Base-by-base conservation (phyloP, 2,797 vertebrate species). In the Chrysocyon brachyurus region DNA sequence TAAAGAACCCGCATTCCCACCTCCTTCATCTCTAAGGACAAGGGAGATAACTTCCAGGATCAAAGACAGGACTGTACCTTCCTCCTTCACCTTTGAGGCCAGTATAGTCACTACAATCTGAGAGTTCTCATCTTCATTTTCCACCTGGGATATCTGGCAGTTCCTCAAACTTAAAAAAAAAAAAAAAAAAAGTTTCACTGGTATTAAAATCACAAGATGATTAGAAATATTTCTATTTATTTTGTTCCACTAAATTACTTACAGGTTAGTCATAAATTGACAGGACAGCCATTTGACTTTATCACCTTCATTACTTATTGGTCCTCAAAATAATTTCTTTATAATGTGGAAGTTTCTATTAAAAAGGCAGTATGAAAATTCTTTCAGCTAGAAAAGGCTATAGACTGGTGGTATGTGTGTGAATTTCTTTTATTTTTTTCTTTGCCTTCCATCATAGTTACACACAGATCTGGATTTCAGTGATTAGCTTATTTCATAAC, bases 221-320 rank as follows among this genome's bases (percentile, higher is more conserved):
- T 68, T 82, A 72, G 2, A 78, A 72, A 15, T n/a, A 54, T 64
- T 95, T 92, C 7, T 81, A 84, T 87, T 82, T 83, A 64, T 28
- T 70, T 75, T 40, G 77, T 90, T n/a, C 3, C n/a, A 81, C 2
- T 46, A 89, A 87, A 61, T 68, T 56, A 86, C 6, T 40, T 63
- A 19, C 0, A 12, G 63, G 3, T 85, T 64, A 57, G 14, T 56
- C 14, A 79, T 28, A 4, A 59, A 46, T 6, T 82, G 12, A 61
- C 2, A 86, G 4, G n/a, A 2, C 3, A 82, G 15, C 3, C 1
- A 24, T 33, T 87, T 24, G 3, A 68, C 3, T 46, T 78, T 61
- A 78, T 61, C 12, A 0, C 28, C 14, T 78, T 89, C 4, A 40
- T 70, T 79, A 24, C 14, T 78, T 28, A 40, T 15, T 83, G 66